Percentiles rank a stretch among this genome's conserved stretches.
These are phyloP conservation scores for Ips nitidus DNA, from an alignment of 1,140 invertebrate species.

Conservation along the genomic window DNA sequence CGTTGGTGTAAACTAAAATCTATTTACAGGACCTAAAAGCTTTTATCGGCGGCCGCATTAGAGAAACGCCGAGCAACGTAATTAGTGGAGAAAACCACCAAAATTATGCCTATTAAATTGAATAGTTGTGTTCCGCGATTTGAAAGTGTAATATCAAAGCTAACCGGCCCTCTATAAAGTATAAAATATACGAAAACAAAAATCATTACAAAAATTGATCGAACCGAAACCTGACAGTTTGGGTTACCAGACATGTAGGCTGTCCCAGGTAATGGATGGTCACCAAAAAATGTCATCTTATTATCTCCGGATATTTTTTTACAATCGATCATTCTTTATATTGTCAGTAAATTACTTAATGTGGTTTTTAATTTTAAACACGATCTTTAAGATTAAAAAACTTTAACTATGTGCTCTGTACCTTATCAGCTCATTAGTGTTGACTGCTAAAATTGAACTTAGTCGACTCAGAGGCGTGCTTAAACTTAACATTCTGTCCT, in stretches of 20 bases:
- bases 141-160: slow-evolving; percentile 33
- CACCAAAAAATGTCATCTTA: slow-evolving; percentile 35
- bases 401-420: slow-evolving; percentile 22
- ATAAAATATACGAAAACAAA: slow-evolving; percentile 36
- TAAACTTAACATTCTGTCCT: no score
- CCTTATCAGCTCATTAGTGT: slow-evolving; percentile 17
- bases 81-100: no score
- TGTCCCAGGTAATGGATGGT: slow-evolving; percentile 33
- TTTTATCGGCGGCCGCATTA: no score
- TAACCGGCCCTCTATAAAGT: slow-evolving; percentile 27
- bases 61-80: no score
- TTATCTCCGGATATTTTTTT: slow-evolving; percentile 32
- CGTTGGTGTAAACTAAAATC: no score
- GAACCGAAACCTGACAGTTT: slow-evolving; percentile 30
- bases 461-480: no score
- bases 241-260: slow-evolving; percentile 35
- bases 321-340: slow-evolving; percentile 38
- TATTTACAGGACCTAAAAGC: no score
- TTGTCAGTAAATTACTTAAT: slow-evolving; percentile 37
- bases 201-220: slow-evolving; percentile 38
- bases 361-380: slow-evolving; percentile 31
- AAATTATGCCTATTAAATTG: slow-evolving; percentile 21
- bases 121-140: slow-evolving; percentile 22
- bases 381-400: slow-evolving; percentile 27
- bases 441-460: background rate